Conservation (phyloP, 2,888 invertebrate genomes). For the Thereva unica region DNA sequence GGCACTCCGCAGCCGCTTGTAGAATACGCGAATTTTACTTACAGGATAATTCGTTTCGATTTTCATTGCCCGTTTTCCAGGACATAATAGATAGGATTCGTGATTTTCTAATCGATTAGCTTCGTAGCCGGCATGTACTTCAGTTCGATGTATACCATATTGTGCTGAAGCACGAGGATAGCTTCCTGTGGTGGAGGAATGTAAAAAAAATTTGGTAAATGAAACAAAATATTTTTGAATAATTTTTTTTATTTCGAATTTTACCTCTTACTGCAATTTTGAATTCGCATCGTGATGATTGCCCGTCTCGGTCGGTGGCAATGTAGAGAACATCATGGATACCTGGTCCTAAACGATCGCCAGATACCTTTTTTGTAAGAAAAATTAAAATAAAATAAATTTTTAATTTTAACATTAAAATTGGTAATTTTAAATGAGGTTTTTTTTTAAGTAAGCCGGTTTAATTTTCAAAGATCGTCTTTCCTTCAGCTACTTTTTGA, state of each 20-base stretch:
- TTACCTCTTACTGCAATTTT: slow-evolving; percentile 65
- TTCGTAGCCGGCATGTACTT: slow-evolving; percentile 20
- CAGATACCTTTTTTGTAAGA: slow-evolving; percentile 61
- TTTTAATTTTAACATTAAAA: too few relatives aligned
- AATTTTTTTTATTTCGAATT: neutral
- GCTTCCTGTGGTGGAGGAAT: slow-evolving; percentile 36
- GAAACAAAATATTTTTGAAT: neutral
- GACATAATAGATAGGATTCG: slow-evolving; percentile 55
- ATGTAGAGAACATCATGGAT: slow-evolving; percentile 67
- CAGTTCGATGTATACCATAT: slow-evolving; percentile 4
- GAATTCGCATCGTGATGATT: slow-evolving; percentile 67
- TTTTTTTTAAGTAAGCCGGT: too few relatives aligned
- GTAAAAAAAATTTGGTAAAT: neutral
- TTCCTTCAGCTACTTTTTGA: too few relatives aligned
- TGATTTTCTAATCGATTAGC: slow-evolving; percentile 45
- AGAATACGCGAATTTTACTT: slow-evolving; percentile 49
- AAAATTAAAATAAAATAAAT: too few relatives aligned
- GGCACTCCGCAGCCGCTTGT: slow-evolving; percentile 38
- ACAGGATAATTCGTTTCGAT: slow-evolving; percentile 54
- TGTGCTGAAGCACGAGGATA: slow-evolving; percentile 14
- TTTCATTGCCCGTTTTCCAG: slow-evolving; percentile 52
- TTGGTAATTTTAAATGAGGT: too few relatives aligned
- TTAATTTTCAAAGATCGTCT: too few relatives aligned
- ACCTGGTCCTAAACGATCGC: slow-evolving; percentile 64
- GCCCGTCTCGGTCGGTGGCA: slow-evolving; percentile 67